A percentile compares a stretch with the other conserved stretches of the same genome.
Evolutionary conservation across 2,113 vertebrate species (phyloP).

Genomic region (Podarcis cretensis): DNA sequence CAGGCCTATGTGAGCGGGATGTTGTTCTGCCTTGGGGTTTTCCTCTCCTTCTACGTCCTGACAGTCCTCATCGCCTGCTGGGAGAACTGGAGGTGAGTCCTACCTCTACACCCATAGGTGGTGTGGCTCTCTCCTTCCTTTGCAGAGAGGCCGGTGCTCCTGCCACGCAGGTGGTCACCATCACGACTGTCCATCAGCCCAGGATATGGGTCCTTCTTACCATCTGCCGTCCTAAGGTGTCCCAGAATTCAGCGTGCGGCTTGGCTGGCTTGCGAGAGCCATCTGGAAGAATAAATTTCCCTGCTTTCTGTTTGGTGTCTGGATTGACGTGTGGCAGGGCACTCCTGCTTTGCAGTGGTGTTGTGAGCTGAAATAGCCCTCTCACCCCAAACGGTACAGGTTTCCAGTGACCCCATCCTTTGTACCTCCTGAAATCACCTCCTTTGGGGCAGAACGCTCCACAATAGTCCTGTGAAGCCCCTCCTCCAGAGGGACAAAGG

Average conservation of each 20-base stretch:
- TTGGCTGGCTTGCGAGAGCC: too few species aligned
- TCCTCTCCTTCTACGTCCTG: constrained; percentile 93
- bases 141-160: not conserved
- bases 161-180: not conserved
- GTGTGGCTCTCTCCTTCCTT: rapidly evolving
- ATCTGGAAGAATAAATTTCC: not conserved
- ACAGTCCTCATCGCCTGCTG: constrained; percentile 88
- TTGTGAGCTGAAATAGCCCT: too few species aligned
- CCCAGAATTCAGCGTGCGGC: not conserved
- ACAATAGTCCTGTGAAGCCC: too few species aligned
- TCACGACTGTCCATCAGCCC: not conserved
- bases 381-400: too few species aligned
- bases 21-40: constrained; percentile 93
- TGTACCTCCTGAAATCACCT: not conserved
- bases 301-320: not conserved
- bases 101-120: rapidly evolving
- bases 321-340: not conserved
- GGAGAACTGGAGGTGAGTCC: constrained; percentile 88
- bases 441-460: not conserved
- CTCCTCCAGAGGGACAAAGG: not conserved
- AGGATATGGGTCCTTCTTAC: not conserved
- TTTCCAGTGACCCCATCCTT: not conserved
- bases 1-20: constrained; percentile 89
- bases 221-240: too few species aligned
- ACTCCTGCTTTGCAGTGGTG: not conserved